Evolutionary conservation across 2,888 invertebrate species (phyloP).

Genomic region (Choristoneura rosaceana): DNA sequence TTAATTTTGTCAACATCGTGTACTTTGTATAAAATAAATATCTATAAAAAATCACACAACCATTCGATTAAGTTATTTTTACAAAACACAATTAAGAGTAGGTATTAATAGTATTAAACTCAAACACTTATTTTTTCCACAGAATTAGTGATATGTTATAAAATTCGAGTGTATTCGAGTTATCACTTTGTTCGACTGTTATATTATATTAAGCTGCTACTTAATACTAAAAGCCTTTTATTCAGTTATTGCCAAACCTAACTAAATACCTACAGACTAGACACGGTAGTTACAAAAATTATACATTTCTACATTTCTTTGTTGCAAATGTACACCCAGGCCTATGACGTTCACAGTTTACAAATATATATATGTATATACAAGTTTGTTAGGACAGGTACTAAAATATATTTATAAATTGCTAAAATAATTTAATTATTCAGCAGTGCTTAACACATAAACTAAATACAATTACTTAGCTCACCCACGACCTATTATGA

Average conservation of each 20-base stretch:
- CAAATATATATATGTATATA: background rate
- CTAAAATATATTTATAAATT: background rate
- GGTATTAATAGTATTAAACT: background rate
- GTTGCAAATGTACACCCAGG: constrained; percentile 1
- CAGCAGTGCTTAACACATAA: background rate
- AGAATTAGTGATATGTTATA: constrained; percentile 40
- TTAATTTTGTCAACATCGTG: constrained; percentile 8
- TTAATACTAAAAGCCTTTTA: constrained; percentile 6
- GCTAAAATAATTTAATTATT: background rate
- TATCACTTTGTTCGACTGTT: background rate
- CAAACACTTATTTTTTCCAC: background rate
- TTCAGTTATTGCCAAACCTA: constrained; percentile 19
- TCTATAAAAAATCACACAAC: constrained; percentile 33
- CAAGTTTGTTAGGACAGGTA: background rate
- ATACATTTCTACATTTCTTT: background rate
- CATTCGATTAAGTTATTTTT: constrained; percentile 21
- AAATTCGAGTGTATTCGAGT: constrained; percentile 32
- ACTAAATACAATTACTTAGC: too few species aligned
- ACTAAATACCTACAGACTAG: constrained; percentile 19
- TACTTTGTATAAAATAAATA: constrained; percentile 25
- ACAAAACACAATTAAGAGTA: background rate
- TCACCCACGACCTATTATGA: too few species aligned
- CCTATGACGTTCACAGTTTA: background rate
- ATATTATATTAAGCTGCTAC: constrained; percentile 2
- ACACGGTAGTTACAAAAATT: background rate